Percentiles rank a stretch among this genome's conserved stretches.
These are phyloP conservation scores for Motacilla alba DNA, from an alignment of 2,113 vertebrate species.

Conservation along the genomic window DNA sequence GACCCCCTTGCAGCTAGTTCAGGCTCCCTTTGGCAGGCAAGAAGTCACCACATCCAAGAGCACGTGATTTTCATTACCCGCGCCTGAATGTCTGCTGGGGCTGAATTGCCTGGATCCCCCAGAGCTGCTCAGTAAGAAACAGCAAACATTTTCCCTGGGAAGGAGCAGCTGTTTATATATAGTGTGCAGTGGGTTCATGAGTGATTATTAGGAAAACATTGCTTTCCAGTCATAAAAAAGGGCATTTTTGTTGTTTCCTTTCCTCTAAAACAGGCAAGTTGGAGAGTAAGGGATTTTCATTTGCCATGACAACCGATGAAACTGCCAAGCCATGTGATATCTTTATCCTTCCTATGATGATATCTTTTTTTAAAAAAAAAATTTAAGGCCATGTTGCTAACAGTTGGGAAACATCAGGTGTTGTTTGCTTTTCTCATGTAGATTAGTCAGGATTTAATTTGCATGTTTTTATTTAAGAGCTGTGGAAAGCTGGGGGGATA, in stretches of 20 bases:
- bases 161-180: constrained; percentile 8
- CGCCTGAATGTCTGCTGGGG: neutral
- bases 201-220: constrained; percentile 18
- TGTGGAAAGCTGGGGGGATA: neutral
- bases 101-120: neutral
- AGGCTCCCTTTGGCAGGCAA: neutral
- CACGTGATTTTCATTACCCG: constrained; percentile 9
- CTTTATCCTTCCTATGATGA: constrained; percentile 3
- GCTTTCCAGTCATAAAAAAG: neutral
- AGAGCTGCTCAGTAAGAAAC: neutral
- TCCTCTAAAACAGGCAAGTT: constrained; percentile 8
- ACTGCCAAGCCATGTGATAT: constrained; percentile 10
- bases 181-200: neutral
- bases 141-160: constrained; percentile 3
- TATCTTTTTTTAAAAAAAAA: neutral
- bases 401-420: constrained; percentile 38
- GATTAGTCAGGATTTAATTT: constrained; percentile 2
- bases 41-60: neutral
- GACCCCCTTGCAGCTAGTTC: neutral
- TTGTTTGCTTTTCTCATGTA: constrained; percentile 46
- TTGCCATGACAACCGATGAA: constrained; percentile 58
- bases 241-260: neutral
- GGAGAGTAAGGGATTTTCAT: constrained; percentile 17
- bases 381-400: neutral
- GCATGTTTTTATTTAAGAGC: constrained; percentile 3